Evolutionary conservation across 2,113 vertebrate genomes (phyloP), one percentile per base, ranked within the genome.

Genomic region (Ondatra zibethicus): DNA sequence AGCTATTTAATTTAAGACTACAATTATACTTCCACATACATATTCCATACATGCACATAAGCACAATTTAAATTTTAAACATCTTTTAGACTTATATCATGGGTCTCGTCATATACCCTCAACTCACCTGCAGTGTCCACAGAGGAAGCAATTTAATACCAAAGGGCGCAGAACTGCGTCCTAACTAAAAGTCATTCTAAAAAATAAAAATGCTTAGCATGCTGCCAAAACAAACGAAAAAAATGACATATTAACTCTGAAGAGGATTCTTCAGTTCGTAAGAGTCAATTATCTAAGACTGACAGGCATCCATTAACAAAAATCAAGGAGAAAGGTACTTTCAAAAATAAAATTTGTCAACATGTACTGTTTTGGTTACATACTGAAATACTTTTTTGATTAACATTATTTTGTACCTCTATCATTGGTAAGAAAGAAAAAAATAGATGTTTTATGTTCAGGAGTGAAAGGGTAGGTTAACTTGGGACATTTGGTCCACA

Each of bases 351-450:
- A 95, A 95, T 84, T 98, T 97, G 86, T 91, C 16, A 98, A 66
- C n/a, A 98, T 97, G 97, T 98, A 85, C 96, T 98, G 96, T 98
- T 98, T 98, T 97, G 96, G 93, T 93, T 97, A 95, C 96, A 97
- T 97, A 98, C 90, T 93, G 52, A 97, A 86, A 97, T 68, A 50
- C 58, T 58, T 95, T 97, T 98, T 97, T 97, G 31, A 72, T 94
- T 98, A 92, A 96, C 55, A 95, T 0, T 73, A 92, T 96, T 78
- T 39, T 95, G 50, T 90, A 95, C 80, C 10, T 70, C 11, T 75
- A 82, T 63, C 47, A 39, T 87, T 96, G 73, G 65, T 92, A 96
- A 96, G 88, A 97, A 97, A 78, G 95, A 90, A 96, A 75, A 97
- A 94, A 94, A 88, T 85, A 94, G 72, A 91, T 96, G 47, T 95